These are phyloP conservation scores for Euphydryas editha DNA, from an alignment of 2,888 invertebrate species.

Conservation along the genomic window DNA sequence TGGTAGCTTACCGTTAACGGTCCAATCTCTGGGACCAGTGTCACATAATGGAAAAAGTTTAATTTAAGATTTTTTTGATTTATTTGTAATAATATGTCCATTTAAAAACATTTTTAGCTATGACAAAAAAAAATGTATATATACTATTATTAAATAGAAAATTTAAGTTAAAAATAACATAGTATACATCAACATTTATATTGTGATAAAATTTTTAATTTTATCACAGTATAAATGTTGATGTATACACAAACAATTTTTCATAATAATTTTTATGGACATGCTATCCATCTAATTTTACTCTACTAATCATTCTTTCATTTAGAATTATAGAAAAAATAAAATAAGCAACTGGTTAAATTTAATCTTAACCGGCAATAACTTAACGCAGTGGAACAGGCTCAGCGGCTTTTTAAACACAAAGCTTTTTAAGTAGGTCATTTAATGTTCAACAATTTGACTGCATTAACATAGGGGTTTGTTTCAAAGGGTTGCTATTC, in stretches of 20 bases:
- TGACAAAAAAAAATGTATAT: too few species aligned
- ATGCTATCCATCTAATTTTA: too few species aligned
- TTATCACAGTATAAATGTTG: too few species aligned
- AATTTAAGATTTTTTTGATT: neutral
- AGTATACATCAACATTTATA: too few species aligned
- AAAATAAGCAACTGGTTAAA: neutral
- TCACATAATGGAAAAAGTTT: constrained; percentile 33
- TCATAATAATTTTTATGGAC: too few species aligned
- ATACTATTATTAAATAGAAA: too few species aligned
- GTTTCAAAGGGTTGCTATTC: constrained; percentile 57
- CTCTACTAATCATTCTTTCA: too few species aligned
- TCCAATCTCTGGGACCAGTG: constrained; percentile 49
- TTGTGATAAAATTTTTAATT: too few species aligned
- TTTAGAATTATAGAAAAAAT: neutral
- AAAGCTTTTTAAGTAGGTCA: constrained; percentile 66
- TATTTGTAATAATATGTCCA: too few species aligned
- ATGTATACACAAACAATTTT: too few species aligned
- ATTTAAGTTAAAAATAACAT: too few species aligned
- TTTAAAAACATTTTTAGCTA: neutral
- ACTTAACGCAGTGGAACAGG: constrained; percentile 40
- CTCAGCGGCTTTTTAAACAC: constrained; percentile 52
- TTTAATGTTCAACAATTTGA: constrained; percentile 63
- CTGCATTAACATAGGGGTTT: constrained; percentile 70
- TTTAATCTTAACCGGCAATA: constrained; percentile 25
- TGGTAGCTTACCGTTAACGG: constrained; percentile 81